phyloP scores from a whole-genome alignment of 2,797 vertebrate genomes.

The Microcaecilia unicolor region DNA sequence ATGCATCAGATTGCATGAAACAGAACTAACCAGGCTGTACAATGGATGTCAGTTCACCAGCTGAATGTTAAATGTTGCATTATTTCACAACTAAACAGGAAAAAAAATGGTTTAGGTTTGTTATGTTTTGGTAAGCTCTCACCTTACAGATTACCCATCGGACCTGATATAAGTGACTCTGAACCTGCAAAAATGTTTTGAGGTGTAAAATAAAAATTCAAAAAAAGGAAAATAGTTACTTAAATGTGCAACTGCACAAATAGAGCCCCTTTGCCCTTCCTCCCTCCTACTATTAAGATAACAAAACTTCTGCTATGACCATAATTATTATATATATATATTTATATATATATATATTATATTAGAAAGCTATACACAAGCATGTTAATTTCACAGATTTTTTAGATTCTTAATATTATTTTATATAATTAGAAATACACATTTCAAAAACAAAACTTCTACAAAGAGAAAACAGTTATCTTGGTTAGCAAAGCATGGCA shows the following conservation, averaged over 20 bases:
- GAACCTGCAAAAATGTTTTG: constrained; percentile 70
- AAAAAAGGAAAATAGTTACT: constrained; percentile 73
- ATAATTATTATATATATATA: constrained; percentile 93
- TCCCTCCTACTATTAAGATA: constrained; percentile 88
- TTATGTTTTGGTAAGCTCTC: constrained; percentile 42
- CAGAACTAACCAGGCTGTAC: constrained; percentile 60
- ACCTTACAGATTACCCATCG: constrained; percentile 71
- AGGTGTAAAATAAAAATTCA: constrained; percentile 67
- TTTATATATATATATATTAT: no score
- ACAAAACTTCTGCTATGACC: constrained; percentile 80
- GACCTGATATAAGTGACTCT: constrained; percentile 66
- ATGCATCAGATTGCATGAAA: constrained; percentile 48
- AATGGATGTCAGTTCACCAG: constrained; percentile 51
- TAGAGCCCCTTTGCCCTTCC: constrained; percentile 57
- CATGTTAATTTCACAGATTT: constrained; percentile 99
- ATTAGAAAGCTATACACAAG: constrained; percentile 99
- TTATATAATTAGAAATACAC: constrained; percentile 99
- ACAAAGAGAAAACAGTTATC: constrained; percentile 95
- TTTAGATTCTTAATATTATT: constrained; percentile 98
- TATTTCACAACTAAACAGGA: constrained; percentile 13
- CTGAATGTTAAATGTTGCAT: constrained; percentile 42
- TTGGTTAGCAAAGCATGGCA: constrained; percentile 92
- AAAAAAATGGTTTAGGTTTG: constrained; percentile 46
- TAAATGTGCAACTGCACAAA: constrained; percentile 90
- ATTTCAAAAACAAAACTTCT: constrained; percentile 97